A percentile compares a stretch with the other conserved stretches of the same genome.
Evolutionary conservation across 1,140 invertebrate species (phyloP).

Genomic region (Leptinotarsa defecta): DNA sequence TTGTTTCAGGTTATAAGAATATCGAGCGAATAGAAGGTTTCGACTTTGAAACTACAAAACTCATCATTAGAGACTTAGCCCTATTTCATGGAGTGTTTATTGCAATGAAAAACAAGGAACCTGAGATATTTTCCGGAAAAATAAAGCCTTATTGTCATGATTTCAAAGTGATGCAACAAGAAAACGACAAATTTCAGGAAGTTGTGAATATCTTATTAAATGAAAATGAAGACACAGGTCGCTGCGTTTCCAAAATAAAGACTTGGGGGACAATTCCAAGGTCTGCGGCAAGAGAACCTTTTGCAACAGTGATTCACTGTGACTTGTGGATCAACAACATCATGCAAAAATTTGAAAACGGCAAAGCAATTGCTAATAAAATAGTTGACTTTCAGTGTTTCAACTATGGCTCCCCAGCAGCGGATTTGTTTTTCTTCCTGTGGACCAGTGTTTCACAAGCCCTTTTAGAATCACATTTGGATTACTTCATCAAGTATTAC

Average conservation of each 20-base stretch:
- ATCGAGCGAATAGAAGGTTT: constrained; percentile 36
- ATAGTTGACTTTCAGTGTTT: constrained; percentile 67
- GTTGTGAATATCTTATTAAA: not conserved
- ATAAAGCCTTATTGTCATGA: constrained; percentile 29
- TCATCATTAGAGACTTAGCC: constrained; percentile 52
- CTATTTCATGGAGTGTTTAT: constrained; percentile 56
- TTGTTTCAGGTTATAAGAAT: not conserved
- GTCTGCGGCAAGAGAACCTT: constrained; percentile 50
- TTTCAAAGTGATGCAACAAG: not conserved
- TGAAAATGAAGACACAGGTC: constrained; percentile 21
- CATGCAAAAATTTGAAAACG: constrained; percentile 57
- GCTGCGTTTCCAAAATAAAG: not conserved
- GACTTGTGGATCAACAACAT: constrained; percentile 69
- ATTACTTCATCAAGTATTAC: constrained; percentile 59
- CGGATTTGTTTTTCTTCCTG: constrained; percentile 64
- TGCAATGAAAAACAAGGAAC: constrained; percentile 52
- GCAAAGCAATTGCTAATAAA: constrained; percentile 57
- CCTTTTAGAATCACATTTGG: constrained; percentile 52
- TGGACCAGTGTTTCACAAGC: constrained; percentile 57
- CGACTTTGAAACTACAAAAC: constrained; percentile 51
- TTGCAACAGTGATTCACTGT: constrained; percentile 60
- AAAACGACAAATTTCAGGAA: not conserved
- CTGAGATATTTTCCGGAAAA: constrained; percentile 56
- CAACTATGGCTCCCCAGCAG: constrained; percentile 57
- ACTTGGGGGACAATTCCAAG: constrained; percentile 3